Evolutionary conservation across 2,888 invertebrate genomes (phyloP), one percentile per base, ranked within the genome.

Genomic region (Aleiodes leptofemur): DNA sequence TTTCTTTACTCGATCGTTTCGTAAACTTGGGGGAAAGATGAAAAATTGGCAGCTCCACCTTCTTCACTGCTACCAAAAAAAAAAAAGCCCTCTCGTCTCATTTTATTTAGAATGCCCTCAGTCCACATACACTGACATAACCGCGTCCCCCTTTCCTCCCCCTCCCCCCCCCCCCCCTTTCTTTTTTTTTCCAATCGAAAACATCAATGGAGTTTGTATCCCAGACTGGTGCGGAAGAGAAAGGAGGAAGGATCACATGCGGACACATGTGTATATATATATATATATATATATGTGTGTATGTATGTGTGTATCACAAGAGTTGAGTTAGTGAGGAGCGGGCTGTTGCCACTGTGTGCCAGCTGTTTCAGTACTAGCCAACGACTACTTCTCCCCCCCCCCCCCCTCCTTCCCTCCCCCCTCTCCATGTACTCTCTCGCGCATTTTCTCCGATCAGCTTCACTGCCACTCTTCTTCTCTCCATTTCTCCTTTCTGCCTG

Each of bases 161-260:
- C 76, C 71, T 59, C 23, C 69, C 34, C 71, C 53, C 29, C 43
- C 2, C 23, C 23, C 23, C 23, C 23, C 23, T 2, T 23, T 23
- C 4, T 0, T 34, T 34, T 84, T 83, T 83, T 81, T 79, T 43
- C 80, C 85, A 84, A 43, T 43, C 43, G 43, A 43, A 43, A 43
- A 87, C 88, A 88, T 87, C 88, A 87, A 89, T 89, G 88, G 88
- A 87, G 87, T 89, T 89, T 88, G 88, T 88, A 88, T 88, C 85
- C 86, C 82, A 55, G 85, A 16, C 55, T n/a, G 55, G 55, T n/a
- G 55, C 55, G 55, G 55, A 16, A 48, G 48, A 43, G 14, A 43
- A 48, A 48, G 64, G 43, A 64, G 51, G 38, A 50, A 51, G 68
- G 31, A 34, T 43, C 82, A 86, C 88, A 89, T 86, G 86, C 86